Base-by-base conservation (phyloP, 2,888 invertebrate genomes). In the Diachrysia chrysitis region DNA sequence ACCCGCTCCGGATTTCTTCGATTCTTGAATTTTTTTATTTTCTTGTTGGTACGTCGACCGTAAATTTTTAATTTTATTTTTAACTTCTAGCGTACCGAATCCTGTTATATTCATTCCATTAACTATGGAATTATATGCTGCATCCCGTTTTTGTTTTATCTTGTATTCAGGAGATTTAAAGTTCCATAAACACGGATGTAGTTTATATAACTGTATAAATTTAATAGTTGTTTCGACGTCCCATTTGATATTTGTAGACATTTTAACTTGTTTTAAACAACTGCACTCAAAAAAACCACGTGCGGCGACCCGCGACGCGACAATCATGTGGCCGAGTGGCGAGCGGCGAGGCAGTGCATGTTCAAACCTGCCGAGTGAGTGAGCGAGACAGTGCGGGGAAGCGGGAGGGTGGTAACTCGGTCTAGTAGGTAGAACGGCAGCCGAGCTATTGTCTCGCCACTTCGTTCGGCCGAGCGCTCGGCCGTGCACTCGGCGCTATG, bases 1-100 rank as follows among this genome's bases (percentile, higher is more conserved):
- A 17, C 75, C 67, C 25, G 67, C 71, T 62, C 75, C 75, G 14
- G 71, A 72, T 69, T 72, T 72, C 35, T 69, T 75, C 21, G 68
- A 67, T 9, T 67, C 62, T 62, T 67, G 37, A 48, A 58, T 53
- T 57, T 66, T 66, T 61, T 66, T 57, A 25, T 46, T 48, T 68
- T 71, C 69, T 72, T 68, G 66, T 16, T 25, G n/a, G 69, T 71
- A 69, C n/a, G 75, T 75, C 35, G 72, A 68, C 66, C 60, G 32
- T 53, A 60, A 23, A n/a, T 60, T 60, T 35, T 60, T 60, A 10
- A 60, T 53, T 60, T 60, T 60, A 12, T 60, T 60, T 35, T 60
- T 60, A 19, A 35, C 60, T 53, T 60, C 60, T 60, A 23, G 21
- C 5, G 35, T 35, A 37, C 53, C 53, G 29, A 59, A 48, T 29